Percentiles rank a stretch among this genome's conserved stretches.
Conservation (phyloP, 2,113 vertebrate genomes). For the Corvus hawaiiensis region DNA sequence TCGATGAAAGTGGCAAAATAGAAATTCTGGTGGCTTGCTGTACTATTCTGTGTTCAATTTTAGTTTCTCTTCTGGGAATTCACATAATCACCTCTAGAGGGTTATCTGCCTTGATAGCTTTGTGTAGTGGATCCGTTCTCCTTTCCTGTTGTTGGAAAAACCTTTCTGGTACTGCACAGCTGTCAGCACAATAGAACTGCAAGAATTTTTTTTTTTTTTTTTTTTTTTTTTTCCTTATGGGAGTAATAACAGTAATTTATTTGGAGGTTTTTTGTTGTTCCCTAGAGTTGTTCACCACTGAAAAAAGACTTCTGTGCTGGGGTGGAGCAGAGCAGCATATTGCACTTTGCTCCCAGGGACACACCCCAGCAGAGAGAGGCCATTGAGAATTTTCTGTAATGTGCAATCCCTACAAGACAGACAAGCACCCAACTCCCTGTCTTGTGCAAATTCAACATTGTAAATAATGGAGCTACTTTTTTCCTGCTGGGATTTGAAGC, state of each 20-base stretch:
- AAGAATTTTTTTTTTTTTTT: not conserved
- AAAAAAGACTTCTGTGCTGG: not conserved
- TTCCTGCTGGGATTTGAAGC: not conserved
- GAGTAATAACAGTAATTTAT: not conserved
- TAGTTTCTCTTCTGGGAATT: constrained; percentile 49
- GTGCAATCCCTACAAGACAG: not conserved
- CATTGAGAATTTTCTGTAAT: not conserved
- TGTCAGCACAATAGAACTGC: not conserved
- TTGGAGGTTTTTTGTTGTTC: not conserved
- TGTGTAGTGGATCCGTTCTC: not conserved
- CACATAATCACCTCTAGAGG: not conserved
- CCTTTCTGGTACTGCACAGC: not conserved
- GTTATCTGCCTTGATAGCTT: constrained; percentile 10
- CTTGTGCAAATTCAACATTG: not conserved
- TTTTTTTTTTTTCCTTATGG: not conserved
- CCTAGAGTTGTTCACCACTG: not conserved
- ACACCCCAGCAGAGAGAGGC: not conserved
- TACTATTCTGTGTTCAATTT: not conserved
- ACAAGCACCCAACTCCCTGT: not conserved
- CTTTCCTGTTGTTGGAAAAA: constrained; percentile 4
- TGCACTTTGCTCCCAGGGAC: not conserved
- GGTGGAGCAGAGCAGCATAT: not conserved
- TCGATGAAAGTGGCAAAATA: not conserved
- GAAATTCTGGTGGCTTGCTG: not conserved
- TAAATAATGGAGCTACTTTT: not conserved